Base-by-base conservation (phyloP, 1,140 invertebrate genomes). In the Rhagoletis pomonella region DNA sequence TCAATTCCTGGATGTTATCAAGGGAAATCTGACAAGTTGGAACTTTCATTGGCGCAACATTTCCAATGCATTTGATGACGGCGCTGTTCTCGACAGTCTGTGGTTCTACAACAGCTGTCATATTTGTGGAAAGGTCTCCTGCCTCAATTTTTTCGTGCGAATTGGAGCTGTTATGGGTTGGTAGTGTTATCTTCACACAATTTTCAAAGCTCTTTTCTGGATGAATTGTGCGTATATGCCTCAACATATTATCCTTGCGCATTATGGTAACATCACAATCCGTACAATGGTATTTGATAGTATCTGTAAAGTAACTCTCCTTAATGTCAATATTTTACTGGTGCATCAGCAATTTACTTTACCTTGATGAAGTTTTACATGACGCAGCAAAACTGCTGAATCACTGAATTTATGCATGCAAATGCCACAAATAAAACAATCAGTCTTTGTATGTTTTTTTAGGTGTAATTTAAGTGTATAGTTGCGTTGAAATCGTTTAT, bases 181-280 rank as follows among this genome's bases (percentile, higher is more conserved):
- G 58, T 10, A 55, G 39, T 81, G 17, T 84, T 14, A 91, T 58
- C 62, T 90, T 87, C 0, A 91, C 90, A 67, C 85, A 73, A 14
- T 64, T 69, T 4, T 89, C 88, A 12, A 90, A 91, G 0, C 88
- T 39, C 5, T 73, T 89, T 4, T 94, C 94, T 3, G 95, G 95
- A 90, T 96, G 95, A 55, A 95, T 95, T 88, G 95, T 95, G 64
- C 95, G 94, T 44, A 96, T 93, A 91, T 96, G 95, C 0, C 95
- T 92, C 44, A 94, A 93, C 86, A 96, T 92, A 88, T 96, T 96
- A 89, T 96, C 95, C 89, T 95, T 95, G 12, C 95, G 93, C 69
- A 94, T 91, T 88, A 96, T 95, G 1, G 92, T 93, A 1, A 94
- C 94, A 4, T 94, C 93, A 90, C 95, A 96, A 9, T 95, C 92